These are phyloP conservation scores for Gallirallus australis DNA, from an alignment of 2,797 vertebrate genomes.

Conservation along the genomic window DNA sequence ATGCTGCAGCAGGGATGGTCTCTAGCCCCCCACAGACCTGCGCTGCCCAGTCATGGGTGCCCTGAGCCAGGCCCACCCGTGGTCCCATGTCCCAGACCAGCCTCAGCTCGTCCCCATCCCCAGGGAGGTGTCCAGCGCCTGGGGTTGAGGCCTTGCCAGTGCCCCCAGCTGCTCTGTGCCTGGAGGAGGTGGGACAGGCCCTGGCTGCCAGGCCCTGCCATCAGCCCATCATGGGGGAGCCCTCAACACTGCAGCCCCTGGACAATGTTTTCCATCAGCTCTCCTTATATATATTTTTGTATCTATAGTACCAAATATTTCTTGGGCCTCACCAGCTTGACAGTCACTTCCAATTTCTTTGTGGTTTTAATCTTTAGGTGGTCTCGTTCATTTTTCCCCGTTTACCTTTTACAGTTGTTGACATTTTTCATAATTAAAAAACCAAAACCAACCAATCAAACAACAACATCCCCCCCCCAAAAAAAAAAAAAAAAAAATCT, in stretches of 20 bases:
- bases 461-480: neutral
- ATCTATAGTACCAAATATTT: neutral
- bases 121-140: accelerated
- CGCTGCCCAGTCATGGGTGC: too few species aligned
- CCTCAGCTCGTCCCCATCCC: too few species aligned
- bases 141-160: accelerated
- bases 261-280: neutral
- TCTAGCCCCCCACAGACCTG: neutral
- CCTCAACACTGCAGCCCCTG: accelerated
- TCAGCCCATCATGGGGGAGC: too few species aligned
- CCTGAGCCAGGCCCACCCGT: accelerated
- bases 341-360: neutral
- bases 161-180: neutral
- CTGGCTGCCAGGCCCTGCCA: neutral
- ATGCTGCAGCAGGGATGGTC: accelerated
- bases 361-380: neutral
- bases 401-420: neutral
- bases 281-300: neutral
- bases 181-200: neutral
- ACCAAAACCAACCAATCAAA: neutral
- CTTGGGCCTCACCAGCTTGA: accelerated
- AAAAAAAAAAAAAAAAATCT: neutral
- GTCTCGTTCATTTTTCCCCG: neutral
- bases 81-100: accelerated
- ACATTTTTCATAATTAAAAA: neutral